Base-by-base conservation (phyloP, 2,888 invertebrate genomes). In the Hemistola chrysoprasaria region DNA sequence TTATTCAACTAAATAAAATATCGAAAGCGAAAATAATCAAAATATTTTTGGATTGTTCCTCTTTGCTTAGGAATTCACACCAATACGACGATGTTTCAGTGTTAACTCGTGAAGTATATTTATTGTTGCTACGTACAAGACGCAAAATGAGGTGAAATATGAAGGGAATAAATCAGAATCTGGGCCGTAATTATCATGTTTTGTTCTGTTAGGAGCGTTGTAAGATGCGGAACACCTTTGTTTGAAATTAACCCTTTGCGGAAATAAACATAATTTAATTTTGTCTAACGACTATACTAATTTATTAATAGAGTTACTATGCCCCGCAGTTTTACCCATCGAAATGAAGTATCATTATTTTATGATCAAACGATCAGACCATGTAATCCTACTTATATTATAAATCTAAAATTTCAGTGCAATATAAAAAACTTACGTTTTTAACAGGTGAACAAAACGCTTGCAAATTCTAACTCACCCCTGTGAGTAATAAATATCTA, bases 11-110 rank as follows among this genome's bases (percentile, higher is more conserved):
- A 53, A 50, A 40, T 54, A 54, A 65, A 65, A 65, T 61, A 65
- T 65, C 54, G 56, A 56, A 50, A 47, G 50, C 45, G 52, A 56
- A 57, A 55, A 57, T 62, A 62, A 67, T 69, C 64, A 62, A 64
- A 49, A 53, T 45, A n/a, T n/a, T n/a, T n/a, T n/a, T n/a, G n/a
- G n/a, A n/a, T n/a, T n/a, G n/a, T n/a, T n/a, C n/a, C n/a, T n/a
- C n/a, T n/a, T n/a, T n/a, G n/a, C n/a, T n/a, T n/a, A n/a, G n/a
- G n/a, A n/a, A n/a, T n/a, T n/a, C n/a, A n/a, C n/a, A n/a, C n/a
- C n/a, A 25, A 30, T 34, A 27, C 23, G 28, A n/a, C 11, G 16
- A 33, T 38, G 10, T 39, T 37, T 47, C 30, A 11, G 40, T 6
- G 32, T n/a, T n/a, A n/a, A n/a, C 28, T 44, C 44, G 37, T 47